Evolutionary conservation across 1,140 invertebrate species (phyloP).

Genomic region (Coboldia fuscipes): DNA sequence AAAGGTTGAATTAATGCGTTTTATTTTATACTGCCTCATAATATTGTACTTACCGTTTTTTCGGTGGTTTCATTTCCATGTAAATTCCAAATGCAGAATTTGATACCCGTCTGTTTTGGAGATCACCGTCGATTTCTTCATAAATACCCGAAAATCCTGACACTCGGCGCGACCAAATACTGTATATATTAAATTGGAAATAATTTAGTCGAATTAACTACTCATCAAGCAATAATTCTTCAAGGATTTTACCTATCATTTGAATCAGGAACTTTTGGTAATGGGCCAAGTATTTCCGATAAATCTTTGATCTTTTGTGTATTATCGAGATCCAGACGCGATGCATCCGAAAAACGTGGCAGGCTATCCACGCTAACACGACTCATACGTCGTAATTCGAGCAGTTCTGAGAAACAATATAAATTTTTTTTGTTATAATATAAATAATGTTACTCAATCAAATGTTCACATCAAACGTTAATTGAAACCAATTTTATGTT

Average conservation of each 20-base stretch:
- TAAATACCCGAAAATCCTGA: constrained; percentile 16
- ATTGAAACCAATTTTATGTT: too few relatives aligned
- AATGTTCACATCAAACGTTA: background rate
- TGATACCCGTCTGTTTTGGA: constrained; percentile 8
- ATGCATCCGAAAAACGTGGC: background rate
- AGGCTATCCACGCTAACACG: background rate
- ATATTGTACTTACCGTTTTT: constrained; percentile 4
- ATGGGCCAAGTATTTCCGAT: constrained; percentile 6
- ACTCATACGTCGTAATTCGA: background rate
- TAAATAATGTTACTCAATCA: background rate
- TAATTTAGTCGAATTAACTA: background rate
- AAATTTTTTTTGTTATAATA: background rate
- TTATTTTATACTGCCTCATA: background rate
- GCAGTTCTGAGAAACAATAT: constrained; percentile 5
- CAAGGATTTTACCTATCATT: background rate
- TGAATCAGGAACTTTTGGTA: constrained; percentile 13
- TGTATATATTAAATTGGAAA: constrained; percentile 8
- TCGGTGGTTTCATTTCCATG: constrained; percentile 17
- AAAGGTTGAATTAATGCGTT: background rate
- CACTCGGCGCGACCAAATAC: constrained; percentile 7
- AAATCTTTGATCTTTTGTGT: background rate
- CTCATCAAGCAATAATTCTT: background rate
- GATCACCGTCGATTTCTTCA: constrained; percentile 15
- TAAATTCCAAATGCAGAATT: constrained; percentile 20
- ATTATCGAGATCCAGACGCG: background rate